Base-by-base conservation (phyloP, 2,797 vertebrate genomes). In the Semotilus atromaculatus region DNA sequence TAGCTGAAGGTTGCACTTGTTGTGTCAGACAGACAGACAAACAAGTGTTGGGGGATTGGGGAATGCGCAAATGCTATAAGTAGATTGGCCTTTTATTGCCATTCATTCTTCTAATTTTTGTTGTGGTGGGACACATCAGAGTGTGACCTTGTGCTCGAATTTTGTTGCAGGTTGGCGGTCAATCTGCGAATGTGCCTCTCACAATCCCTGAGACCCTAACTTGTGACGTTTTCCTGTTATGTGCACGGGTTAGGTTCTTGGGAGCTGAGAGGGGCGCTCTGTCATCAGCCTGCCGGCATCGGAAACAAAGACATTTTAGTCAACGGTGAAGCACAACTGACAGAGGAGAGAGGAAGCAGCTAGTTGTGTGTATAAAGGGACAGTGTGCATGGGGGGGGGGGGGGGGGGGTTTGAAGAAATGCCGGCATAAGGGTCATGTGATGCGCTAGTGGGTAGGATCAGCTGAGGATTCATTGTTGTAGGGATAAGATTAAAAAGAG, bases 191-290 rank as follows among this genome's bases (percentile, higher is more conserved):
- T 92, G 98, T 94, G 94, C 96, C 96, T 96, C 96, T 96, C 98
- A 94, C 97, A 94, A 95, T 99, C 98, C 98, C 98, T 99, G 98
- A 99, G 98, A 99, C 98, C 98, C 98, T 99, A 99, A 99, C 98
- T 99, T 99, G 98, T 99, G 98, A 99, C 97, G 98, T 98, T 98
- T 96, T 96, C 96, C 94, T 96, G 96, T 96, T 95, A 96, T 98
- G 97, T 98, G 97, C 98, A 99, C 97, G 97, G 97, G 98, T 98
- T 99, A 97, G 98, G 97, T 96, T 99, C 98, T 99, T 94, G 97
- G 98, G 98, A 99, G 97, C 98, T 97, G 97, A 93, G 97, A 97
- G 97, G 94, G 95, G 96, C 94, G 95, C 97, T 92, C 93, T 72
- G 83, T 85, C 85, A 91, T 91, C 98, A 90, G 94, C 98, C 92